phyloP scores from a whole-genome alignment of 2,797 vertebrate genomes.

The Sebastiscus tertius region DNA sequence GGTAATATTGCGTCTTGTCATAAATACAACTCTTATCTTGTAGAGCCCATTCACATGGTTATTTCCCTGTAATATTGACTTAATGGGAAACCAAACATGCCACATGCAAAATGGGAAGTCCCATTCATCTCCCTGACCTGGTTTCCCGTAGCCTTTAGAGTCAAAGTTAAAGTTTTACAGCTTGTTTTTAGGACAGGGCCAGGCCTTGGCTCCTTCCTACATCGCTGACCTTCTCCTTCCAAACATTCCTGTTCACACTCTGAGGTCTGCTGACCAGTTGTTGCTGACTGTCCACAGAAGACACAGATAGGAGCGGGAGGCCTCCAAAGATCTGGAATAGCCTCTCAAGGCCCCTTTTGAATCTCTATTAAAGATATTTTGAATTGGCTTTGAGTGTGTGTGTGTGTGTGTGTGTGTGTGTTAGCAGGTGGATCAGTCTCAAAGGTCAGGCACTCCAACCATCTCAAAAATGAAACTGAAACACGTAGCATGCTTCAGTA shows the following conservation, averaged over 20 bases:
- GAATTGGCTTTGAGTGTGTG: neutral
- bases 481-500: neutral
- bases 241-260: slow-evolving; percentile 2
- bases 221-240: slow-evolving; percentile 28
- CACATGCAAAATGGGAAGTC: neutral
- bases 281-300: neutral
- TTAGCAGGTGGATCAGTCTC: slow-evolving; percentile 10
- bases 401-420: neutral
- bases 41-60: neutral
- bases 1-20: neutral
- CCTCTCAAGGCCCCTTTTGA: neutral
- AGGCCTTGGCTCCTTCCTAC: neutral
- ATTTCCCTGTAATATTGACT: neutral
- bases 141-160: neutral
- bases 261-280: slow-evolving; percentile 36
- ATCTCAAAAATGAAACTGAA: slow-evolving; percentile 22
- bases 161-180: neutral
- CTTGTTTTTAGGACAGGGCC: neutral
- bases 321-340: neutral
- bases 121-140: neutral
- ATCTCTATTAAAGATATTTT: neutral
- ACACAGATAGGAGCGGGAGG: neutral
- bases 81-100: neutral
- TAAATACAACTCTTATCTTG: neutral
- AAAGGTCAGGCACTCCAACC: neutral